These are phyloP conservation scores for Ailuropoda melanoleuca DNA, from an alignment of 2,113 vertebrate genomes.

Conservation along the genomic window DNA sequence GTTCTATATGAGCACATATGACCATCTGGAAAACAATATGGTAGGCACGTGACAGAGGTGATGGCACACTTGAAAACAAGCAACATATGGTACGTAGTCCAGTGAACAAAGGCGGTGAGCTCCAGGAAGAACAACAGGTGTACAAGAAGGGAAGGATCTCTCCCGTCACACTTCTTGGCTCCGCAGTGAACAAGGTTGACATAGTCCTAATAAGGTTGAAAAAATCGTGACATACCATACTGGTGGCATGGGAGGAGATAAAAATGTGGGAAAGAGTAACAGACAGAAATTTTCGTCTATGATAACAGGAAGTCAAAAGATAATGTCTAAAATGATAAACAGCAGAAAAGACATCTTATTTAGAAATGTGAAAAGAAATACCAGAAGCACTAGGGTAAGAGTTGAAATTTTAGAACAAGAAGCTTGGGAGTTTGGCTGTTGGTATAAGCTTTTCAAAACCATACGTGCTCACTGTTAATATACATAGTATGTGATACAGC, in stretches of 20 bases:
- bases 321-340: not conserved
- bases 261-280: not conserved
- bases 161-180: not conserved
- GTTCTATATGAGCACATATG: not conserved
- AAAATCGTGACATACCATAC: not conserved
- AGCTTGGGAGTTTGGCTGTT: not conserved
- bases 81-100: not conserved
- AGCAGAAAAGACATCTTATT: not conserved
- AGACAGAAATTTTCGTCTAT: not conserved
- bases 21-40: not conserved
- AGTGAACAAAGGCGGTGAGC: not conserved
- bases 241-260: not conserved
- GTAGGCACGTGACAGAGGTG: not conserved
- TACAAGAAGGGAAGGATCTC: not conserved
- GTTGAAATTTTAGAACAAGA: not conserved
- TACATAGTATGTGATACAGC: not conserved
- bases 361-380: not conserved
- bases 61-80: not conserved
- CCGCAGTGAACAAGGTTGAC: not conserved
- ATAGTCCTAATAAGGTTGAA: not conserved
- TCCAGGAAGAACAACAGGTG: not conserved
- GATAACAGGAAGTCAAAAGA: constrained; percentile 48
- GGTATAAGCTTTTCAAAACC: not conserved
- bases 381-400: not conserved
- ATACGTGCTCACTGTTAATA: not conserved